phyloP scores from a whole-genome alignment of 2,888 invertebrate species.

The Callinectes sapidus region DNA sequence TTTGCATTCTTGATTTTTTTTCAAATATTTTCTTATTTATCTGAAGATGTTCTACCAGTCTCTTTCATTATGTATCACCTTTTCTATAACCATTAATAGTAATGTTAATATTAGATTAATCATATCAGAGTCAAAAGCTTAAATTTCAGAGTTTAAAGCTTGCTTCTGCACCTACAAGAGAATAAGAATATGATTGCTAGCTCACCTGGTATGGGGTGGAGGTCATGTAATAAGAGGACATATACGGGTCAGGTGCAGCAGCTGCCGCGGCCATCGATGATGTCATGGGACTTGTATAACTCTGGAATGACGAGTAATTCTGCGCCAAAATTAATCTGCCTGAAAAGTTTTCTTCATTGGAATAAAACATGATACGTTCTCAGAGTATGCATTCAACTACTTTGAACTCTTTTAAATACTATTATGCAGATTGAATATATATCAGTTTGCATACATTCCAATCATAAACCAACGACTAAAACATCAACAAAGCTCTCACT shows the following conservation, averaged over 20 bases:
- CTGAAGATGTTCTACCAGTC: too few species aligned
- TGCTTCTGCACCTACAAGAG: too few species aligned
- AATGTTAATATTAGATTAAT: neutral
- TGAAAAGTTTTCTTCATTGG: neutral
- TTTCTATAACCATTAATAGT: too few species aligned
- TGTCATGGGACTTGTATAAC: constrained; percentile 72
- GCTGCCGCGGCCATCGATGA: constrained; percentile 72
- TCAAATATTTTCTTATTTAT: too few species aligned
- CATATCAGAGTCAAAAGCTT: too few species aligned
- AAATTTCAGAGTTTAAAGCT: too few species aligned
- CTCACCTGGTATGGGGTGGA: constrained; percentile 72
- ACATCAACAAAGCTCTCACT: too few species aligned
- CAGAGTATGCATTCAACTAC: neutral
- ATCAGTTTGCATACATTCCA: neutral
- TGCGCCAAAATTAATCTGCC: constrained; percentile 65
- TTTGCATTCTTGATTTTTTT: neutral
- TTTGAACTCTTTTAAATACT: neutral
- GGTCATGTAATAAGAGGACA: constrained; percentile 72
- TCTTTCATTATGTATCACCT: too few species aligned
- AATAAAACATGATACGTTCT: neutral
- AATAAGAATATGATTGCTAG: neutral
- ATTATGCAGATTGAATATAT: neutral
- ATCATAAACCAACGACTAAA: too few species aligned
- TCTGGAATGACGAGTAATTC: constrained; percentile 72
- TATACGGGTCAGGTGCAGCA: constrained; percentile 72